Evolutionary conservation across 2,888 invertebrate species (phyloP).

Genomic region (Hydropsyche betteni): DNA sequence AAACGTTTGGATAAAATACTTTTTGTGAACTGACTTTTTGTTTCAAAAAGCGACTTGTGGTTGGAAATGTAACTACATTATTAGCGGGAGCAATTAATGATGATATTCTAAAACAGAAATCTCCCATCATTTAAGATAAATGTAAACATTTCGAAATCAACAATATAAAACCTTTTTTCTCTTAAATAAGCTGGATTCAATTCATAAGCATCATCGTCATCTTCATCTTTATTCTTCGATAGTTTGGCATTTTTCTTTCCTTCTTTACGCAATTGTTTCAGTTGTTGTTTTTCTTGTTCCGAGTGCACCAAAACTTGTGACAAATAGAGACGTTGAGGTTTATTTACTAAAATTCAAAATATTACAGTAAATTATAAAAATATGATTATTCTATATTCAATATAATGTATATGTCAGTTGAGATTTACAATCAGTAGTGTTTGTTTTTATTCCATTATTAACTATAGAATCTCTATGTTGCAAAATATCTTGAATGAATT

Average conservation of each 20-base stretch:
- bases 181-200: conserved; percentile 66
- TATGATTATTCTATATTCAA: conserved; percentile 8
- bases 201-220: conserved; percentile 63
- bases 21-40: conserved; percentile 58
- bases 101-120: conserved; percentile 55
- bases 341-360: conserved; percentile 42
- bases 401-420: neutral
- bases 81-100: conserved; percentile 55
- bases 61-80: conserved; percentile 46
- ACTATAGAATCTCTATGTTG: conserved; percentile 69
- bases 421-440: neutral
- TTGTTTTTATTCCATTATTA: conserved; percentile 53
- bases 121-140: no score
- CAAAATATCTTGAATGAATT: conserved; percentile 75
- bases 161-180: conserved; percentile 62
- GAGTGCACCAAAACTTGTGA: conserved; percentile 87
- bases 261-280: conserved; percentile 82
- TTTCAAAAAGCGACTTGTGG: neutral
- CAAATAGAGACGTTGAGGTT: conserved; percentile 71
- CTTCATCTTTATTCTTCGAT: conserved; percentile 58
- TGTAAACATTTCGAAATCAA: neutral
- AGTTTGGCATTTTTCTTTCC: conserved; percentile 76
- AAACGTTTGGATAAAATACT: conserved; percentile 85
- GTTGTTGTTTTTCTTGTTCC: conserved; percentile 79
- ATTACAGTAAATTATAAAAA: neutral